Evolutionary conservation across 2,888 invertebrate genomes (phyloP).

Genomic region (Microctonus aethiopoides): DNA sequence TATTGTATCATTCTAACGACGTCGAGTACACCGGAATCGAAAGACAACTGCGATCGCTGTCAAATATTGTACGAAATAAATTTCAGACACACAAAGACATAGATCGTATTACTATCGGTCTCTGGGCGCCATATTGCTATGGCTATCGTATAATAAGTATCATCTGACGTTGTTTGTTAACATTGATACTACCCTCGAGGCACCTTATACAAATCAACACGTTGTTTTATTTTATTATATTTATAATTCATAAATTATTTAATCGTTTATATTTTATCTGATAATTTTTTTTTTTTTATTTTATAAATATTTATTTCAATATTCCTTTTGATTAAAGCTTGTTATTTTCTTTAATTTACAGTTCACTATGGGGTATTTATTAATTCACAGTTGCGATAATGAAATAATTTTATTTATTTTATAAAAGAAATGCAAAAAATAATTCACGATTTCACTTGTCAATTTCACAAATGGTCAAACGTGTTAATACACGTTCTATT

Average conservation of each 20-base stretch:
- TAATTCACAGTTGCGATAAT: not conserved
- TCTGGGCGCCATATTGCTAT: not conserved
- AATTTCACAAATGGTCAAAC: not conserved
- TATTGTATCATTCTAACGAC: not conserved
- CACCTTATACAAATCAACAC: no score
- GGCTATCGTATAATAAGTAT: not conserved
- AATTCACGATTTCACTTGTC: not conserved
- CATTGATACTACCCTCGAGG: not conserved
- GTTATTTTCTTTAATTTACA: not conserved
- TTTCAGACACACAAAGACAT: not conserved
- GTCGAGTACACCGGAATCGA: not conserved
- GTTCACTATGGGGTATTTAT: not conserved
- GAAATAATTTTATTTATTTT: not conserved
- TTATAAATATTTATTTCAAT: no score
- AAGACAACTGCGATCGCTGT: not conserved
- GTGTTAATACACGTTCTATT: not conserved
- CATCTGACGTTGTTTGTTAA: not conserved
- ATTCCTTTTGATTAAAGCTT: no score
- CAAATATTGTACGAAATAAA: not conserved
- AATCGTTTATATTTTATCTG: no score
- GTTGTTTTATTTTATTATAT: not conserved
- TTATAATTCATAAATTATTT: no score
- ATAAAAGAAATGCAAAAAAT: not conserved
- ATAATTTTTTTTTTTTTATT: not conserved
- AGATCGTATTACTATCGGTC: conserved; percentile 17